These are phyloP conservation scores for Drosophila paramelanica DNA, from an alignment of 2,888 invertebrate genomes.

Conservation along the genomic window DNA sequence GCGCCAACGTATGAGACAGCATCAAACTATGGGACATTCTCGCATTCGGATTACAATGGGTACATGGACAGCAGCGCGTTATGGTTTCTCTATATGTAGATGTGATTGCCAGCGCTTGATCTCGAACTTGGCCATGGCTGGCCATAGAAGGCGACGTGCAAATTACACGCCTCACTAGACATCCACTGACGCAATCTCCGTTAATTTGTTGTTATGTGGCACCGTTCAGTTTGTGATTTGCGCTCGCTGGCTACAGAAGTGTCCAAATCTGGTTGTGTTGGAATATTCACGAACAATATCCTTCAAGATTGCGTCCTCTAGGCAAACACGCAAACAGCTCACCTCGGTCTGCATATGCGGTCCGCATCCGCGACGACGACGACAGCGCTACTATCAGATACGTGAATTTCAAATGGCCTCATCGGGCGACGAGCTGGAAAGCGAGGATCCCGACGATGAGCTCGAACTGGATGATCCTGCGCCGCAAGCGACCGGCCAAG, in stretches of 20 bases:
- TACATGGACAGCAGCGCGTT: conserved; percentile 64
- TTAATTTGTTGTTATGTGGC: conserved; percentile 14
- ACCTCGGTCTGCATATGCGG: conserved; percentile 83
- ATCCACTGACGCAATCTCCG: conserved; percentile 21
- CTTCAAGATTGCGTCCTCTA: conserved; percentile 84
- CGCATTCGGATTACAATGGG: conserved; percentile 5
- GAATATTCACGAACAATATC: conserved; percentile 18
- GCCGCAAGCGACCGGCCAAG: conserved; percentile 27
- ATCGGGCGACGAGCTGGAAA: conserved; percentile 77
- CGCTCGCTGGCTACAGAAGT: conserved; percentile 44
- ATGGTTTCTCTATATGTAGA: conserved; percentile 62
- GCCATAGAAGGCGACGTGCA: conserved; percentile 59
- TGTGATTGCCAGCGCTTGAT: conserved; percentile 48
- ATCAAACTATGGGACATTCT: not conserved
- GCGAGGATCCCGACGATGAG: conserved; percentile 78
- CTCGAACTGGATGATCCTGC: conserved; percentile 56
- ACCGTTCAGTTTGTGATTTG: conserved; percentile 50
- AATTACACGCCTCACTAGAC: conserved; percentile 76
- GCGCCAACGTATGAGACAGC: not conserved
- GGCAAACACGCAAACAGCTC: conserved; percentile 70
- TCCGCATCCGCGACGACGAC: conserved; percentile 79
- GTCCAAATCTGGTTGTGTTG: conserved; percentile 1
- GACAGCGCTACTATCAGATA: conserved; percentile 79
- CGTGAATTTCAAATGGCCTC: conserved; percentile 81
- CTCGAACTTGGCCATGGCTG: conserved; percentile 73